phyloP scores from a whole-genome alignment of 2,888 invertebrate genomes.

The Eupithecia exiguata region DNA sequence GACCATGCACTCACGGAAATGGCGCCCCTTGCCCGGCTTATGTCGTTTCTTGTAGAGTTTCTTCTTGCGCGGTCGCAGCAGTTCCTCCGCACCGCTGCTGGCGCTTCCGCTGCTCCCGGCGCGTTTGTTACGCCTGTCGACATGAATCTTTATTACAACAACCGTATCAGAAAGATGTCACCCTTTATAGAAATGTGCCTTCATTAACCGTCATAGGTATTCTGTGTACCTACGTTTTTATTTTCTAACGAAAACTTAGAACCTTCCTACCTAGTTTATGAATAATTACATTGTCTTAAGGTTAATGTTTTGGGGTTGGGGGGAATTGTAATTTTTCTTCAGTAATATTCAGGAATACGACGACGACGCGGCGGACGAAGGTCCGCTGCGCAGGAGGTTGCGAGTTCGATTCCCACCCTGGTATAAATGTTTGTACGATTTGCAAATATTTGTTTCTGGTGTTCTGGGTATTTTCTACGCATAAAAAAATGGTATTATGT shows the following conservation, averaged over 20 bases:
- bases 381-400: too few relatives aligned
- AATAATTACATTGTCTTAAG: neutral
- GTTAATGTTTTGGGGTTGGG: too few relatives aligned
- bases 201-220: neutral
- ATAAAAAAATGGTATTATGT: too few relatives aligned
- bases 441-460: too few relatives aligned
- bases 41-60: constrained; percentile 87
- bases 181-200: neutral
- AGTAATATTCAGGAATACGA: too few relatives aligned
- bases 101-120: constrained; percentile 80
- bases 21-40: constrained; percentile 78
- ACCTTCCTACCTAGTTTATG: neutral
- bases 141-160: neutral
- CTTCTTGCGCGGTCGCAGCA: constrained; percentile 82
- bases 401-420: too few relatives aligned
- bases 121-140: constrained; percentile 70
- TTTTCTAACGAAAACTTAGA: neutral
- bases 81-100: constrained; percentile 79
- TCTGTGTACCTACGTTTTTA: neutral
- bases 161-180: neutral
- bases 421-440: too few relatives aligned
- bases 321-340: too few relatives aligned
- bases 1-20: constrained; percentile 78
- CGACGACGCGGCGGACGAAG: too few relatives aligned
- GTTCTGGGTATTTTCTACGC: too few relatives aligned